Percentiles rank a stretch among this genome's conserved stretches.
Conservation (phyloP, 2,113 vertebrate genomes). For the Limanda limanda region DNA sequence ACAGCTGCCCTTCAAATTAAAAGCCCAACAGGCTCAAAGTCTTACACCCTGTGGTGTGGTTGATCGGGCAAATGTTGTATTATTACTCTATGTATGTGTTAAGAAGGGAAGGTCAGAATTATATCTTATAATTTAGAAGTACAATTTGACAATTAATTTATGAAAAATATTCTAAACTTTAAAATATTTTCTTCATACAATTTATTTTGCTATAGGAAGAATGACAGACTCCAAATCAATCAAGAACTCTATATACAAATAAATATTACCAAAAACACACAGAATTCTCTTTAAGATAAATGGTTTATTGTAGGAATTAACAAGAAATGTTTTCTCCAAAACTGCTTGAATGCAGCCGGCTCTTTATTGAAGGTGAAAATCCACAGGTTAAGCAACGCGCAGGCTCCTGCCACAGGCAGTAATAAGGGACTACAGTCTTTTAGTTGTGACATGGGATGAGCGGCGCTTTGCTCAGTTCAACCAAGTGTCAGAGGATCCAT, state of each 20-base stretch:
- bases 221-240: too few species aligned
- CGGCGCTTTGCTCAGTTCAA: conserved; percentile 44
- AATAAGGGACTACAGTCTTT: conserved; percentile 54
- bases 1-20: background rate
- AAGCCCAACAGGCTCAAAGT: background rate
- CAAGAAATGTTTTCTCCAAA: conserved; percentile 46
- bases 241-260: background rate
- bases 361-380: conserved; percentile 79
- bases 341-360: conserved; percentile 58
- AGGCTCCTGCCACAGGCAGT: conserved; percentile 53
- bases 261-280: conserved; percentile 33
- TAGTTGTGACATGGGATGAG: conserved; percentile 26
- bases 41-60: too few species aligned
- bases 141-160: too few species aligned
- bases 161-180: too few species aligned
- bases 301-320: conserved; percentile 74
- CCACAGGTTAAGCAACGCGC: conserved; percentile 77
- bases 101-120: too few species aligned
- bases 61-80: too few species aligned
- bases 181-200: too few species aligned
- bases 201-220: too few species aligned
- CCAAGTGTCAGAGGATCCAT: conserved; percentile 49
- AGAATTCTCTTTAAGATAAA: conserved; percentile 56
- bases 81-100: too few species aligned
- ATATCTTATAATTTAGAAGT: too few species aligned